Evolutionary conservation across 2,797 vertebrate species (phyloP), one percentile per base, ranked within the genome.

Genomic region (Hephaestus fuliginosus): DNA sequence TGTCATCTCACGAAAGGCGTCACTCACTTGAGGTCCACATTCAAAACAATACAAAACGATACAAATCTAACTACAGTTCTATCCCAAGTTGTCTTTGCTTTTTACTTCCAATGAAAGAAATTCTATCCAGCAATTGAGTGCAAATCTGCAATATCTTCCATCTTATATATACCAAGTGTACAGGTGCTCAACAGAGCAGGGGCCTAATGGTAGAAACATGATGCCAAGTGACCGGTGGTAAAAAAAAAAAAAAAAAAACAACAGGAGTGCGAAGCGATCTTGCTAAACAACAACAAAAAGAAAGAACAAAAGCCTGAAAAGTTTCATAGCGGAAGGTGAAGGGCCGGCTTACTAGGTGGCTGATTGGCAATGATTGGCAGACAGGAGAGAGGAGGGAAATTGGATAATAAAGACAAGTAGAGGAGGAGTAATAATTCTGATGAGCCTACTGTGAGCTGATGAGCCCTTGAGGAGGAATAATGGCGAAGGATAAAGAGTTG

Each of bases 371-470:
- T 56, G 84, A 92, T 84, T 85, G 86, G 72, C 74, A 85, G 80
- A 84, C 49, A 85, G 70, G 74, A 84, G 83, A 88, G 87, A 86
- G 70, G 72, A 89, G 86, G 86, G 88, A 86, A 93, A 94, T 87
- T 85, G 81, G 82, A 91, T 92, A 92, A 92, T 93, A 91, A 91
- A 88, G 86, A 89, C 78, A 83, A 93, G 93, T 89, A 85, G 87
- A 90, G 87, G 76, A 90, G 89, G 87, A 88, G 92, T 89, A 89
- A 90, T 93, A 92, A 93, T 85, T 90, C 91, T 88, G 89, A 94
- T 86, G 86, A 92, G 89, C 82, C 84, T 43, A 78, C 86, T 83
- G 74, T 88, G 90, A 87, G 80, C 83, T 90, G 92, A 94, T 90
- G 90, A 93, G 87, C 85, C 75, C 92, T 92, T 82, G 88, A 93